These are phyloP conservation scores for Zeugodacus cucurbitae DNA, from an alignment of 1,140 invertebrate species.

Conservation along the genomic window DNA sequence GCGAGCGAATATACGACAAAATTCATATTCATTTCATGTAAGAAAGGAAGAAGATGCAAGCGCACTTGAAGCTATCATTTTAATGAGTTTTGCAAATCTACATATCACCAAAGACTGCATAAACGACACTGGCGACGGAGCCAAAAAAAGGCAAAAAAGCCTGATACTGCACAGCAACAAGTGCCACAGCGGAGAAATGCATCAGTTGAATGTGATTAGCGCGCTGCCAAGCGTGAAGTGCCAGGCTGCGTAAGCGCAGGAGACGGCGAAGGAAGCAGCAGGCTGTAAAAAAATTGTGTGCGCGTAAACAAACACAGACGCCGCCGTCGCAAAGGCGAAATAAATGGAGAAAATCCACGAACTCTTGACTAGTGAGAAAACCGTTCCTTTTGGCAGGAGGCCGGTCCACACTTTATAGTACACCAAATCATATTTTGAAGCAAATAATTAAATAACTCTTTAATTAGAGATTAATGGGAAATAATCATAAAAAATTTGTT, in stretches of 20 bases:
- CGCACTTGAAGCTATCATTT: conserved; percentile 42
- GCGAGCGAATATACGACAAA: not conserved
- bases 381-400: not conserved
- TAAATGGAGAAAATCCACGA: too few relatives aligned
- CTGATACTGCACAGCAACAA: conserved; percentile 15
- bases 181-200: conserved; percentile 11
- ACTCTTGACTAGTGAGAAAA: not conserved
- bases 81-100: conserved; percentile 43
- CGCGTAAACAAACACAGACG: not conserved
- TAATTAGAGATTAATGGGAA: too few relatives aligned
- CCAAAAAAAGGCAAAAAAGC: not conserved
- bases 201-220: conserved; percentile 43
- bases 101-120: not conserved
- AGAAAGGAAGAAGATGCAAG: not conserved
- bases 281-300: not conserved
- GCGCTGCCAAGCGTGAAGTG: conserved; percentile 37
- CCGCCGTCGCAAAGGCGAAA: not conserved
- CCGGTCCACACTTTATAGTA: not conserved
- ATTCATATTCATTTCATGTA: not conserved
- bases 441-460: too few relatives aligned
- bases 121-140: not conserved
- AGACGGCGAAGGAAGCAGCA: not conserved
- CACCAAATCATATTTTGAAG: too few relatives aligned
- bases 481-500: too few relatives aligned
- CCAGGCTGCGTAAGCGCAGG: not conserved